Percentiles rank a stretch among this genome's conserved stretches.
phyloP scores from a whole-genome alignment of 2,797 vertebrate genomes.

The Podargus strigoides region DNA sequence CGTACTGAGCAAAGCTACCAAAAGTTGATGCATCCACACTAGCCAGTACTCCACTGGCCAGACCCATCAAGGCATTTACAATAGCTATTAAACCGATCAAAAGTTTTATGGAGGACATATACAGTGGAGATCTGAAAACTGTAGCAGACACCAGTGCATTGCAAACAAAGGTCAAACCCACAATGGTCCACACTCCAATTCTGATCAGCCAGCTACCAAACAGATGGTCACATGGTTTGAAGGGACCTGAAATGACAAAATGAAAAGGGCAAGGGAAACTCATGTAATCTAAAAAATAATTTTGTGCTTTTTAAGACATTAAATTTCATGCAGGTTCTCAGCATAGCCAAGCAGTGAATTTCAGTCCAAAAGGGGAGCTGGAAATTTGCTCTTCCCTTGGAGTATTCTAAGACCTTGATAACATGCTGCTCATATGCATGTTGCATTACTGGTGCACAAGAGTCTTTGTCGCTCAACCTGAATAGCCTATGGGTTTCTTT shows the following conservation, averaged over 20 bases:
- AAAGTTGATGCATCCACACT: conserved; percentile 86
- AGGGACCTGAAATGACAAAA: conserved; percentile 79
- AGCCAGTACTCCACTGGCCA: conserved; percentile 83
- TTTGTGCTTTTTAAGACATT: background rate
- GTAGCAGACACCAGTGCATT: conserved; percentile 83
- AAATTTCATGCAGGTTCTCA: background rate
- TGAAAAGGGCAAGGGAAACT: background rate
- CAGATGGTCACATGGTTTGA: conserved; percentile 87
- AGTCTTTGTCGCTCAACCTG: background rate
- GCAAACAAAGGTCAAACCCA: conserved; percentile 81
- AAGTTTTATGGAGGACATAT: conserved; percentile 80
- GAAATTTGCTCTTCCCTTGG: background rate
- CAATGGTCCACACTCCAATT: conserved; percentile 87
- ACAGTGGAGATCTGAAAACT: conserved; percentile 78
- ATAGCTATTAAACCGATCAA: conserved; percentile 84
- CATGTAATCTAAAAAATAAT: background rate
- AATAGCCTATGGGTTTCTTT: background rate
- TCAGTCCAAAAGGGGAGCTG: background rate
- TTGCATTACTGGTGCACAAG: background rate
- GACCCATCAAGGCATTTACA: conserved; percentile 84
- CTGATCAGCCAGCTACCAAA: conserved; percentile 91
- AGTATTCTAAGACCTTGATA: background rate
- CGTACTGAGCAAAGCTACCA: conserved; percentile 85
- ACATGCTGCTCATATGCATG: background rate
- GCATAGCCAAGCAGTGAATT: background rate